These are phyloP conservation scores for Achroia grisella DNA, from an alignment of 1,140 invertebrate genomes.

Conservation along the genomic window DNA sequence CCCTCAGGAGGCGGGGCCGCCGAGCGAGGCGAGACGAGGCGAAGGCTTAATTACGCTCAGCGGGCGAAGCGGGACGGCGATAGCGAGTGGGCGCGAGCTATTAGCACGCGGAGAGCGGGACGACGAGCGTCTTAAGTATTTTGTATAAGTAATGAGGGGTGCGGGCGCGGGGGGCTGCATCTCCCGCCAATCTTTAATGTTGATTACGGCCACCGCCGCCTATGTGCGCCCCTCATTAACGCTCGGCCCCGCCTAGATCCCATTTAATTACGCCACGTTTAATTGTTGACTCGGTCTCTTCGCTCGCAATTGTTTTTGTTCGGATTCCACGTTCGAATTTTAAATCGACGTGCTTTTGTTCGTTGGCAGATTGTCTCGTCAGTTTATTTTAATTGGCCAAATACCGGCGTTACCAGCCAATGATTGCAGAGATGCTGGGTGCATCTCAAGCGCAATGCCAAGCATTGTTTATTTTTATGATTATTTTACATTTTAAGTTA, in stretches of 20 bases:
- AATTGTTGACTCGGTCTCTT: slow-evolving; percentile 33
- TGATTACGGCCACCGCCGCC: slow-evolving; percentile 66
- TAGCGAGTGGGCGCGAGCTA: slow-evolving; percentile 67
- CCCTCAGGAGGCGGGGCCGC: slow-evolving; percentile 43
- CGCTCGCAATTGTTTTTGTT: slow-evolving; percentile 38
- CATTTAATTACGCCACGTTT: slow-evolving; percentile 57
- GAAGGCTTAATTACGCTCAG: slow-evolving; percentile 62
- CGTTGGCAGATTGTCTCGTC: slow-evolving; percentile 16
- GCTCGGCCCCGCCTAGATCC: slow-evolving; percentile 54
- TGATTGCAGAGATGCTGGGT: not conserved
- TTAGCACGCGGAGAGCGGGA: slow-evolving; percentile 67
- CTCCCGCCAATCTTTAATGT: slow-evolving; percentile 73
- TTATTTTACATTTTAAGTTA: no score
- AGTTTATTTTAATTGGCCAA: slow-evolving; percentile 14
- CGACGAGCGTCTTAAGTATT: slow-evolving; percentile 70
- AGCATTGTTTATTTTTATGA: no score
- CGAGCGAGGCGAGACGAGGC: slow-evolving; percentile 58
- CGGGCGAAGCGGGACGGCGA: slow-evolving; percentile 63
- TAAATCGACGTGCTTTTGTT: slow-evolving; percentile 12
- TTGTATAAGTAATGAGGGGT: slow-evolving; percentile 71
- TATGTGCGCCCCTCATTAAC: slow-evolving; percentile 65
- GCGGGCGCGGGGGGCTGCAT: slow-evolving; percentile 48
- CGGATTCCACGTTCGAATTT: slow-evolving; percentile 29
- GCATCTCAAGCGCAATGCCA: not conserved
- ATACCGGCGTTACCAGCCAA: slow-evolving; percentile 1